Percentiles rank a stretch among this genome's conserved stretches.
phyloP scores from a whole-genome alignment of 2,797 vertebrate genomes.

The Arvicola amphibius region DNA sequence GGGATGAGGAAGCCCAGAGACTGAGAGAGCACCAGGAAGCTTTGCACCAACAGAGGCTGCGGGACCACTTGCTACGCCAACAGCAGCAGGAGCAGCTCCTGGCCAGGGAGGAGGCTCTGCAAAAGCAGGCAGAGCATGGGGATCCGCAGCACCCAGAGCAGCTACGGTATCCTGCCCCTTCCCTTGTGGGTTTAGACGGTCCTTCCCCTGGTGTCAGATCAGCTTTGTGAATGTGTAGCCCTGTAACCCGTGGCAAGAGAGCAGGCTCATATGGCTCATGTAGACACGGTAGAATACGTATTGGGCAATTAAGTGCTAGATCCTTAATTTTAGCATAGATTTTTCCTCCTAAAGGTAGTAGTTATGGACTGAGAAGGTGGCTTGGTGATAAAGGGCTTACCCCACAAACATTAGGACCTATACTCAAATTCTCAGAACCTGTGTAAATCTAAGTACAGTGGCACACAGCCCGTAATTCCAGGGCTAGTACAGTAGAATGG shows the following conservation, averaged over 20 bases:
- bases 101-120: slow-evolving; percentile 87
- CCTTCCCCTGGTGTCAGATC: neutral
- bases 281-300: neutral
- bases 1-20: slow-evolving; percentile 89
- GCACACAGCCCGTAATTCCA: neutral
- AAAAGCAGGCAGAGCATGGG: slow-evolving; percentile 87
- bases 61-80: slow-evolving; percentile 85
- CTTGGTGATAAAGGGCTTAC: neutral
- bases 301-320: neutral
- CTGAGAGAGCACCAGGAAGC: slow-evolving; percentile 90
- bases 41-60: slow-evolving; percentile 89
- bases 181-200: fast-evolving
- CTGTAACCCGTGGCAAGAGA: neutral
- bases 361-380: neutral
- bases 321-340: slow-evolving; percentile 32
- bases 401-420: neutral
- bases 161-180: slow-evolving; percentile 79
- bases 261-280: neutral
- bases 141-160: slow-evolving; percentile 83
- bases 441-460: neutral
- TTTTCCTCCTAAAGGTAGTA: neutral
- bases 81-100: slow-evolving; percentile 86
- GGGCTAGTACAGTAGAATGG: neutral
- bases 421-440: neutral
- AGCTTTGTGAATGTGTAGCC: neutral